Evolutionary conservation across 2,888 invertebrate species (phyloP), one percentile per base, ranked within the genome.

Genomic region (Hyles lineata): DNA sequence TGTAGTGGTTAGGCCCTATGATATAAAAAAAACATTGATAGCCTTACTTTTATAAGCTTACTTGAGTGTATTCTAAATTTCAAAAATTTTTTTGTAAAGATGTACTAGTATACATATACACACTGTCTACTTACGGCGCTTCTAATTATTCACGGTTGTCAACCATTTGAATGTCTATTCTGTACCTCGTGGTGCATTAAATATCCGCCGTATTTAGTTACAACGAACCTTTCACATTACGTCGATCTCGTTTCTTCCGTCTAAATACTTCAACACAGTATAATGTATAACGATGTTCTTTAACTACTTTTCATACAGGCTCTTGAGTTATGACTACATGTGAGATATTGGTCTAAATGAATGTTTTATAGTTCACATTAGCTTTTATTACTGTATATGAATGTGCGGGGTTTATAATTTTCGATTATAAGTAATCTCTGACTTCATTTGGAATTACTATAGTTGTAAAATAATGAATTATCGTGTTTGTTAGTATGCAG

Each of bases 161-260:
- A 50, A 50, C 50, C 43, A 43, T 67, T 67, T 63, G 35, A 67
- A 23, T 67, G 50, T 67, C 67, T 67, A 15, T 43, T 63, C 35
- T 67, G 23, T 50, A 21, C 32, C 62, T 62, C 43, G 55, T 6
- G 55, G 55, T 55, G 55, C 55, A 50, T 50, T 67, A 23, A 70
- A 52, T 55, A 55, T 55, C 55, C 29, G 50, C 32, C 29, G 70
- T 32, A 70, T 70, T 58, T 52, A 70, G 29, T 72, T 72, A 72
- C 71, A 32, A 29, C n/a, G 11, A 58, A 58, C 71, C 52, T 52
- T 72, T 63, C 23, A 55, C 72, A 62, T 58, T n/a, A 55, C 63
- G 63, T 67, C 72, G n/a, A 67, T 72, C 63, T 72, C 35, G 63
- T 72, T 63, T 63, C 21, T 25, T 58, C 55, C 58, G 52, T 67